Evolutionary conservation across 1,140 invertebrate species (phyloP).

Genomic region (Campoletis sonorensis): DNA sequence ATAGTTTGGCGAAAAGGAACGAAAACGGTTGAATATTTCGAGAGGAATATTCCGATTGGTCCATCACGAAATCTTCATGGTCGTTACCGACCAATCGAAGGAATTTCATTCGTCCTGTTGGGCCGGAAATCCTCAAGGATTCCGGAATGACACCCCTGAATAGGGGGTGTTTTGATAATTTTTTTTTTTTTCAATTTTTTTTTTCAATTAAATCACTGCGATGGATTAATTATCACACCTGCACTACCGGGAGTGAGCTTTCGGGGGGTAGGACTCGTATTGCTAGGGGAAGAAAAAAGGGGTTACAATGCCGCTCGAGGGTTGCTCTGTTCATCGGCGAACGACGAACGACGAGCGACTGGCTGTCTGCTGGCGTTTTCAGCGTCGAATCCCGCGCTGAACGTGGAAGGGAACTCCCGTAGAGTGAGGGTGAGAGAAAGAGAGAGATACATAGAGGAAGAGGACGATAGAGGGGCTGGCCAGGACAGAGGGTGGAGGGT

Average conservation of each 20-base stretch:
- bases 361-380: constrained; percentile 69
- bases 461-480: constrained; percentile 55
- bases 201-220: too few relatives aligned
- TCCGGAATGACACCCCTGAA: too few relatives aligned
- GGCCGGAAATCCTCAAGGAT: not conserved
- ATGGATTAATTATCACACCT: too few relatives aligned
- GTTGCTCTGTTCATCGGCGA: constrained; percentile 67
- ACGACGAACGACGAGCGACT: constrained; percentile 74
- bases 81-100: not conserved
- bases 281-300: not conserved
- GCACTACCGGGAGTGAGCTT: too few relatives aligned
- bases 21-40: not conserved
- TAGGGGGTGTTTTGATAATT: too few relatives aligned
- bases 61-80: not conserved
- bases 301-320: not conserved
- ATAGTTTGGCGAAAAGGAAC: not conserved
- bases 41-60: not conserved
- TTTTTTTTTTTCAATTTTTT: too few relatives aligned
- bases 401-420: constrained; percentile 32
- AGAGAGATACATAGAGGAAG: constrained; percentile 51
- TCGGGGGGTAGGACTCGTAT: not conserved
- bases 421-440: constrained; percentile 16
- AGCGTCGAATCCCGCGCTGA: constrained; percentile 64
- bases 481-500: constrained; percentile 51
- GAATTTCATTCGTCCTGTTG: not conserved